Base-by-base conservation (phyloP, 1,140 invertebrate species). In the Eumeta japonica region DNA sequence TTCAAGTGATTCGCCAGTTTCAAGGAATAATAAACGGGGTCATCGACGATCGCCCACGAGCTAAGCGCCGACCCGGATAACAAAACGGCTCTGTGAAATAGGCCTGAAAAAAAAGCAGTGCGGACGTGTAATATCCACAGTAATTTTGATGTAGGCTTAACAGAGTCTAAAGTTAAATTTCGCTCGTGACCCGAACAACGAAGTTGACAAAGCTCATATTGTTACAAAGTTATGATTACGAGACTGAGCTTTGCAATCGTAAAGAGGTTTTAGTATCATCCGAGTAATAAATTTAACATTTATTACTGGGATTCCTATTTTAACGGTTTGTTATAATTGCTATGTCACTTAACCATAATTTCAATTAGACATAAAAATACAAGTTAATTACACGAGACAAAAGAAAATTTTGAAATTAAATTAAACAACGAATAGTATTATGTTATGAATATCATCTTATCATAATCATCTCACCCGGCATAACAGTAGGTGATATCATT, bases 21-120 rank as follows among this genome's bases (percentile, higher is more conserved):
- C 1, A 87, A 65, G 1, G 94, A 90, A 61, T 90, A 94, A 35
- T 84, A 82, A 0, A 89, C 84, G 0, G 94, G 92, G 70, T 96
- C 90, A 46, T 92, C 86, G 0, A 95, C 90, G 17, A 95, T 75
- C 0, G 94, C 94, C 95, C 92, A 98, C 0, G 89, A 91, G 28
- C 90, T 91, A 10, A 97, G 76, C 0, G 94, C 93, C 3, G 94
- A 96, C 3, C 94, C 94, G 2, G 91, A 94, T 55, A 96, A 80
- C 1, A 97, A 78, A 31, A 97, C 86, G 3, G 90, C 88, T 41
- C 93, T 83, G 49, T 94, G 90, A 62, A 97, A 97, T 11, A 97
- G 72, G 37, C 87, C 89, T 77, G 54, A 28, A 56, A 58, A 41
- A 38, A 48, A 34, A 11, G n/a, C n/a, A n/a, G n/a, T n/a, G n/a